These are phyloP conservation scores for Pandemis heparana DNA, from an alignment of 2,888 invertebrate species.

Conservation along the genomic window DNA sequence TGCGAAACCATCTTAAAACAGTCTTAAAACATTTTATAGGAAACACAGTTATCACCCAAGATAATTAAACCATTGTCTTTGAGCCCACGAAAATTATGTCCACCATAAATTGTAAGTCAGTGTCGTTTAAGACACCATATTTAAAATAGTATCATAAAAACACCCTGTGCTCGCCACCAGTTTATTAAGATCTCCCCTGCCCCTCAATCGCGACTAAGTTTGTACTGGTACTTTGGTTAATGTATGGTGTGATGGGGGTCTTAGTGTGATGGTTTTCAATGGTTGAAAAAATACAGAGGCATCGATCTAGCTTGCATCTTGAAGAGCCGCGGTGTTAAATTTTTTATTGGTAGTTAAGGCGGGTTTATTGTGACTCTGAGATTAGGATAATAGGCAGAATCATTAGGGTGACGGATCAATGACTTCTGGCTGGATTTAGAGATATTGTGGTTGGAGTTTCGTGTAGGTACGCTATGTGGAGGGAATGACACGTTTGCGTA, in stretches of 20 bases:
- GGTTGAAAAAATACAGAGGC: constrained; percentile 69
- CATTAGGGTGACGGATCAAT: constrained; percentile 72
- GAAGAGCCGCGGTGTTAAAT: constrained; percentile 75
- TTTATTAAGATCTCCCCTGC: constrained; percentile 48
- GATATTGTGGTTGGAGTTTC: not conserved
- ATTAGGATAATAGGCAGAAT: constrained; percentile 81
- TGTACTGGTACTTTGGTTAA: not conserved
- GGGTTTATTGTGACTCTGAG: constrained; percentile 76
- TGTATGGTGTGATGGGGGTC: constrained; percentile 49
- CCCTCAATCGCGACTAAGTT: constrained; percentile 31
- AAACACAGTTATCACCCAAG: constrained; percentile 75
- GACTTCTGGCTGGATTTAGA: constrained; percentile 54
- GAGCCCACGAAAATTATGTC: constrained; percentile 73
- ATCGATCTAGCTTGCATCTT: constrained; percentile 70
- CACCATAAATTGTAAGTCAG: constrained; percentile 74
- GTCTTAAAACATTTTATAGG: constrained; percentile 69
- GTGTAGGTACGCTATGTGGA: not conserved
- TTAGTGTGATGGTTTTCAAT: constrained; percentile 55
- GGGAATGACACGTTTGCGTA: constrained; percentile 26
- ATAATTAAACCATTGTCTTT: constrained; percentile 83
- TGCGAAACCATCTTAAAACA: constrained; percentile 57
- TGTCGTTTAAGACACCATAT: constrained; percentile 76
- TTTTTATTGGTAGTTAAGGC: constrained; percentile 82
- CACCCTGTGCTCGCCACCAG: constrained; percentile 64
- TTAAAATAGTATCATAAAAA: constrained; percentile 82